phyloP scores from a whole-genome alignment of 2,888 invertebrate genomes.

The Tenthredo notha region DNA sequence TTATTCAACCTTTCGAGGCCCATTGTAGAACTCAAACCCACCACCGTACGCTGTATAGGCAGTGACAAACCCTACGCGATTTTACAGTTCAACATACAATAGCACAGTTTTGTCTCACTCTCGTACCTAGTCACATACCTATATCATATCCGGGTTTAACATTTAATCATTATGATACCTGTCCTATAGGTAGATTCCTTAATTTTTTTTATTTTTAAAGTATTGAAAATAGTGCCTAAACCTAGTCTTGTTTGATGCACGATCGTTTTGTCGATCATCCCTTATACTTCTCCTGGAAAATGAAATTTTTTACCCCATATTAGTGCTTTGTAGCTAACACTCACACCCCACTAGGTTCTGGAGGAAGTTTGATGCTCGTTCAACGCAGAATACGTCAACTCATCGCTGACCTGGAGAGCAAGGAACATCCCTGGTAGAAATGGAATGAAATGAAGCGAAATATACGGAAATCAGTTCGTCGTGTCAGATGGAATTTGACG shows the following conservation, averaged over 20 bases:
- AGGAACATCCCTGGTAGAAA: conserved; percentile 33
- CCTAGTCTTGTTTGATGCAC: conserved; percentile 6
- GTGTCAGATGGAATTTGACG: conserved; percentile 20
- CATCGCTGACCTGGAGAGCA: conserved; percentile 29
- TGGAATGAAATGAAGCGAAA: conserved; percentile 13
- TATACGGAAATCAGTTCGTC: conserved; percentile 39
- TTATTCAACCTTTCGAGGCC: conserved; percentile 47
- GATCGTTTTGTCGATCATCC: not conserved
- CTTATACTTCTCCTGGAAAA: not conserved
- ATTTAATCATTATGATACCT: not conserved
- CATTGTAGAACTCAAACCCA: conserved; percentile 32
- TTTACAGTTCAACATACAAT: conserved; percentile 43
- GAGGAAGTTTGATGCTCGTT: conserved; percentile 45
- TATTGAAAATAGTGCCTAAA: conserved; percentile 3
- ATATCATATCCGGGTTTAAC: not conserved
- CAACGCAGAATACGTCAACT: conserved; percentile 31
- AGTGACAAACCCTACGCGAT: conserved; percentile 43
- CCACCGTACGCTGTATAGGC: conserved; percentile 1
- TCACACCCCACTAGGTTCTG: conserved; percentile 74
- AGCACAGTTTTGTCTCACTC: conserved; percentile 49
- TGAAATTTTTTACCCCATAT: not conserved
- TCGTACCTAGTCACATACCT: not conserved
- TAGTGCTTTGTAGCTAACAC: conserved; percentile 74
- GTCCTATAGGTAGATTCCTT: not conserved
- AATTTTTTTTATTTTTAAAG: not conserved